Evolutionary conservation across 92 coral and sea anemone species (phyloP), one percentile per base, ranked within the genome.

Genomic region (Zoanthus sansibaricus): DNA sequence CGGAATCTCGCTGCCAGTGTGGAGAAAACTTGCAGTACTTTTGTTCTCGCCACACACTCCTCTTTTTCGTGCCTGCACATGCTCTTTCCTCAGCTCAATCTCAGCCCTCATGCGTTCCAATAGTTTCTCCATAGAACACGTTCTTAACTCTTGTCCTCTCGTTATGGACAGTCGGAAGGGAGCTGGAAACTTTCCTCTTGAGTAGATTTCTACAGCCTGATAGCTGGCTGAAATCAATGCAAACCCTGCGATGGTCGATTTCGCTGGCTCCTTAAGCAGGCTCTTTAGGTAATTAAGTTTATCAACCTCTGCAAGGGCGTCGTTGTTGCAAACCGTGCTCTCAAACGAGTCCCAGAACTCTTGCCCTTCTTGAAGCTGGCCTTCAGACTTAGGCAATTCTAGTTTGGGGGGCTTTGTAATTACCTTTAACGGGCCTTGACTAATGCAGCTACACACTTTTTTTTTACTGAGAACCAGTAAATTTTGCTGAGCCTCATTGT

Each of bases 271-370:
- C 31, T 37, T 71, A 6, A 88, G 54, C 74, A 78, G 78, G 16
- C 95, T 72, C 17, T 80, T 55, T 21, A 93, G 84, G 68, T 90
- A 87, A 12, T 91, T 49, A 64, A 84, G 84, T 82, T 90, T 87
- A 71, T 84, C 95, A 3, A 87, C 90, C 18, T 72, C 82, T 3
- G 86, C 37, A 7, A 90, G 86, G 18, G 75, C 11, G 25, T 82
- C 84, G n/a, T 93, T 91, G 0, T 21, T 14, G 77, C 88, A 37
- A 61, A 93, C 78, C 10, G 92, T 21, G 64, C 90, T 90, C 44
- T 79, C 71, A 1, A 61, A 90, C 0, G 87, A 83, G 87, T 92
- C 95, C 93, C 91, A 90, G 82, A 92, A 92, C 75, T 92, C 42
- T 76, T 90, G 95, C 89, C 91, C 90, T 37, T 92, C 91, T 18